Base-by-base conservation (phyloP, 2,797 vertebrate genomes). In the Helarctos malayanus region DNA sequence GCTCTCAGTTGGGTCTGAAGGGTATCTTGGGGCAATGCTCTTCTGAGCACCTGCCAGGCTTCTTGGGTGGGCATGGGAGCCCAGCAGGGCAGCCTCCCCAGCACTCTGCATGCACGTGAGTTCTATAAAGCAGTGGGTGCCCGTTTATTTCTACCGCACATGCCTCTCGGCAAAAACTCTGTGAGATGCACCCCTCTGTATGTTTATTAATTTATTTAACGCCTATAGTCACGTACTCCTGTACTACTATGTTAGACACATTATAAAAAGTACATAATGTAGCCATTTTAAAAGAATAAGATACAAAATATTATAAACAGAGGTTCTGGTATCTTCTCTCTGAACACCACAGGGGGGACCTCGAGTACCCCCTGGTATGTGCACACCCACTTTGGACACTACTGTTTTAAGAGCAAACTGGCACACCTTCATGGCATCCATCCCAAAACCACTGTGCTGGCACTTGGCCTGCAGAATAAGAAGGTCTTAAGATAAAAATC, bases 261-360 rank as follows among this genome's bases (percentile, higher is more conserved):
- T 81, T 84, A 59, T 63, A 61, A 27, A 73, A 78, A 92, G 57
- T 54, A 75, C 14, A 71, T 57, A 49, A 12, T 45, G 75, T 35
- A 93, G 52, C 56, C 3, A 45, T 73, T n/a, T 84, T 76, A 45
- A 90, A 97, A 73, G 59, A 69, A 14, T 82, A 54, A 95, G 54
- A 82, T 25, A 29, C 41, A 88, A 96, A 73, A 73, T 61, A 65
- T 29, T 61, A 59, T 19, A 68, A 65, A 35, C 61, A 73, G 8
- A 88, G 52, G 79, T 89, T 96, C 68, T 85, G 56, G 47, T 41
- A 38, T 85, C 94, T 89, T 83, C 88, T 90, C 88, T 81, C 75
- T 47, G 65, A 23, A 57, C 59, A 81, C 71, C 80, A 19, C 18
- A 83, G 45, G 61, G 65, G 32, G 61, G 16, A 49, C 54, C 29